Percentiles rank a stretch among this genome's conserved stretches.
Evolutionary conservation across 2,113 vertebrate species (phyloP).

Genomic region (Albula glossodonta): DNA sequence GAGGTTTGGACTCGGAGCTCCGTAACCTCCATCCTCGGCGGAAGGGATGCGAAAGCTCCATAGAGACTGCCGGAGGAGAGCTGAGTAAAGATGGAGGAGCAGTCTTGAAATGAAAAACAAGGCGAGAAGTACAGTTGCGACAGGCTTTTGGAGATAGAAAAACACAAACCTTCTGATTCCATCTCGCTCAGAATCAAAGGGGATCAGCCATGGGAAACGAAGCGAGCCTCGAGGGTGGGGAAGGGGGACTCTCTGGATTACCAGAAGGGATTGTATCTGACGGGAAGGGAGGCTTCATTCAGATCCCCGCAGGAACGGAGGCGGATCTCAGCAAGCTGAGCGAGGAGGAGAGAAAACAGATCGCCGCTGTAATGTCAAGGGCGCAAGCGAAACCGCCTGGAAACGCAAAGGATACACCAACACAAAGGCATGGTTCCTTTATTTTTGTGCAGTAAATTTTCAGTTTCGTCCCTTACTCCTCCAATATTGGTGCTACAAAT

Average conservation of each 20-base stretch:
- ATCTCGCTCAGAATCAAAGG: conserved; percentile 31
- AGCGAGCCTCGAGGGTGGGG: conserved; percentile 89
- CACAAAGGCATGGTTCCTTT: conserved; percentile 76
- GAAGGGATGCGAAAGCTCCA: conserved; percentile 64
- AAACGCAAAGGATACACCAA: conserved; percentile 71
- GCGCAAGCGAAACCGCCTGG: conserved; percentile 86
- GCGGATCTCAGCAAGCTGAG: conserved; percentile 87
- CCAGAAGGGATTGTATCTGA: conserved; percentile 82
- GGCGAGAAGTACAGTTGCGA: conserved; percentile 40
- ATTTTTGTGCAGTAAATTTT: conserved; percentile 3
- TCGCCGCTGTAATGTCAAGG: conserved; percentile 91
- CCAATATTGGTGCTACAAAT: not conserved
- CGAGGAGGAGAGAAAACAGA: conserved; percentile 87
- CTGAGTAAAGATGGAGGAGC: conserved; percentile 49
- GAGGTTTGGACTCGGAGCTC: conserved; percentile 49
- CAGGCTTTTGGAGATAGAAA: conserved; percentile 51
- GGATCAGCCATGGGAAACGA: conserved; percentile 92
- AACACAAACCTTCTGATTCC: conserved; percentile 25
- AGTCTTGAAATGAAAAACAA: conserved; percentile 51
- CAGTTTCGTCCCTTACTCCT: not conserved
- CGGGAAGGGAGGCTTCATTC: conserved; percentile 75
- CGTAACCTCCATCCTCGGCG: conserved; percentile 56
- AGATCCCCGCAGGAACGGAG: conserved; percentile 75
- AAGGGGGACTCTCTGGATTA: conserved; percentile 73
- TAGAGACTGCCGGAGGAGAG: conserved; percentile 34